Evolutionary conservation across 2,113 vertebrate species (phyloP).

Genomic region (Psittacara wagleri): DNA sequence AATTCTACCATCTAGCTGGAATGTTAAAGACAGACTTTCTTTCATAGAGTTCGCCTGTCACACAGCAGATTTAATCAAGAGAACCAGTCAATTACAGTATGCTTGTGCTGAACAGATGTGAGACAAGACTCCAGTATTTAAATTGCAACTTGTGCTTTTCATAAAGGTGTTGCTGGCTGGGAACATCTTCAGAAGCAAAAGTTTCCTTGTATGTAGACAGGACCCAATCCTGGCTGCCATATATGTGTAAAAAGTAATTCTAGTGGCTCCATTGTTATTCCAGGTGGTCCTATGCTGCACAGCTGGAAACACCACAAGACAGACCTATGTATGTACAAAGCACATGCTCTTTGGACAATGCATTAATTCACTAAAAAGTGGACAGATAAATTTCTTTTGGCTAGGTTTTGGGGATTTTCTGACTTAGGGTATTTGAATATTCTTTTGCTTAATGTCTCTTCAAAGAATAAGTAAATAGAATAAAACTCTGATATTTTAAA

Average conservation of each 20-base stretch:
- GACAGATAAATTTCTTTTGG: background rate
- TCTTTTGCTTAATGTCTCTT: background rate
- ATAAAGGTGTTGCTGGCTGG: background rate
- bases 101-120: background rate
- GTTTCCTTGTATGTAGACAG: background rate
- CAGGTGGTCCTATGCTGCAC: background rate
- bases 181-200: background rate
- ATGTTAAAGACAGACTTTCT: background rate
- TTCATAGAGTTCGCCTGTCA: slow-evolving; percentile 18
- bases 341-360: background rate
- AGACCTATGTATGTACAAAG: background rate
- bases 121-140: background rate
- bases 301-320: background rate
- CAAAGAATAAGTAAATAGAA: background rate
- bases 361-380: background rate
- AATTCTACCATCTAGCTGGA: slow-evolving; percentile 6
- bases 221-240: background rate
- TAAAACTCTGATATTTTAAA: background rate
- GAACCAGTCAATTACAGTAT: background rate
- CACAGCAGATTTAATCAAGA: slow-evolving; percentile 21
- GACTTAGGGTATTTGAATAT: background rate
- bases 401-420: background rate
- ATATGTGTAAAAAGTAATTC: background rate
- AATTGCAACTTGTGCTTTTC: background rate
- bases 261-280: slow-evolving; percentile 18